A percentile compares a stretch with the other conserved stretches of the same genome.
Evolutionary conservation across 1,140 invertebrate genomes (phyloP).

Genomic region (Trissolcus basalis): DNA sequence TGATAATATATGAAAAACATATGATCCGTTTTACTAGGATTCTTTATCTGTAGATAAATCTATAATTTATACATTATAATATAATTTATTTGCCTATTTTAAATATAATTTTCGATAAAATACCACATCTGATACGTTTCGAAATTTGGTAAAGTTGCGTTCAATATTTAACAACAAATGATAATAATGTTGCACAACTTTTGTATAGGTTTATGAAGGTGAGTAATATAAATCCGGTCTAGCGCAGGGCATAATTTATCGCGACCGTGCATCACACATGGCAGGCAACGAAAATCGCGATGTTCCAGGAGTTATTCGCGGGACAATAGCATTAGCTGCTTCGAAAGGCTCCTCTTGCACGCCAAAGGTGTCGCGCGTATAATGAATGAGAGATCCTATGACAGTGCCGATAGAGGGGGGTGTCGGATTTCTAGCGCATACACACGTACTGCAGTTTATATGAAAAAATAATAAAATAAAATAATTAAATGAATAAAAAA

Average conservation of each 20-base stretch:
- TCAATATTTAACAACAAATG: too few relatives aligned
- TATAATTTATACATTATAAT: too few relatives aligned
- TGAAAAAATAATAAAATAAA: slow-evolving; percentile 31
- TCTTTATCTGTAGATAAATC: too few relatives aligned
- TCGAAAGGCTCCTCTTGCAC: slow-evolving; percentile 62
- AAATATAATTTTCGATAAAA: too few relatives aligned
- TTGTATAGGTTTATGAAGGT: neutral
- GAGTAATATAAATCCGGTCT: slow-evolving; percentile 31
- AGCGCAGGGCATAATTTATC: slow-evolving; percentile 45
- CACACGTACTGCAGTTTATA: slow-evolving; percentile 35
- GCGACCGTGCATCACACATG: slow-evolving; percentile 45
- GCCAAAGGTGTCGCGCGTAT: slow-evolving; percentile 64
- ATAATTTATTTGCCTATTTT: too few relatives aligned
- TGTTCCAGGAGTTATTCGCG: slow-evolving; percentile 59
- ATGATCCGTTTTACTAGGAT: too few relatives aligned
- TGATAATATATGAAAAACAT: too few relatives aligned
- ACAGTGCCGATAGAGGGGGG: slow-evolving; percentile 62
- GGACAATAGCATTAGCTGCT: slow-evolving; percentile 58
- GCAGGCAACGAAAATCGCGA: slow-evolving; percentile 57
- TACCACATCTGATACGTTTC: too few relatives aligned
- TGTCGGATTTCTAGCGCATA: slow-evolving; percentile 62
- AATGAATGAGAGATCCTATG: slow-evolving; percentile 65
- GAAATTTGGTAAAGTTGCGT: too few relatives aligned
- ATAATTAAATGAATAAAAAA: slow-evolving; percentile 27
- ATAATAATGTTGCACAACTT: too few relatives aligned